Percentiles rank a stretch among this genome's conserved stretches.
Conservation (phyloP, 1,140 invertebrate species). For the Stegodyphus mimosarum region DNA sequence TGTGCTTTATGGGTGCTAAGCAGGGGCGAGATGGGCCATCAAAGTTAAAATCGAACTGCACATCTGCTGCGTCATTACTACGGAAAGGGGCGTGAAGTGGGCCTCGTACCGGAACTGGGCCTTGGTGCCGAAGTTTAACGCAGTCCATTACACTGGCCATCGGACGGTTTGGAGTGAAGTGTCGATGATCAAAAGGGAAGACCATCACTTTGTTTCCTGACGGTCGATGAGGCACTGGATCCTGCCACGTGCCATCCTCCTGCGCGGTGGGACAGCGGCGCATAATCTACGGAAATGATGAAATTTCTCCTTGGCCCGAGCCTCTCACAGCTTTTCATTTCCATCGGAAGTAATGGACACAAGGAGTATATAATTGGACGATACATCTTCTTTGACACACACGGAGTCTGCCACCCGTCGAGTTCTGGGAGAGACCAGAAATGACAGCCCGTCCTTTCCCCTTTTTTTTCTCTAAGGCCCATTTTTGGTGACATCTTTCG, state of each 20-base stretch:
- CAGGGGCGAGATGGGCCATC: neutral
- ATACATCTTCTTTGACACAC: constrained; percentile 51
- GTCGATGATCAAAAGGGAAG: constrained; percentile 4
- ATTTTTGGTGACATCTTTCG: neutral
- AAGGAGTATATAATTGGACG: constrained; percentile 53
- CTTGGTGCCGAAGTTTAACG: constrained; percentile 8
- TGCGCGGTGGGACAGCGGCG: constrained; percentile 11
- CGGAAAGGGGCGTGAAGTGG: constrained; percentile 39
- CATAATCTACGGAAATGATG: constrained; percentile 52
- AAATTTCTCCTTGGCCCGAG: constrained; percentile 27
- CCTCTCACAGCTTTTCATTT: constrained; percentile 29
- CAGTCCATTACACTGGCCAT: constrained; percentile 26
- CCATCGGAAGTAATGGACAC: constrained; percentile 45
- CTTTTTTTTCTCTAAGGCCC: neutral
- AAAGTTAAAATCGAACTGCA: neutral
- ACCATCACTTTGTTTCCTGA: constrained; percentile 45
- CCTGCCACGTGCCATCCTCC: constrained; percentile 13
- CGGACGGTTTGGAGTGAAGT: neutral
- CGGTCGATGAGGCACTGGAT: constrained; percentile 10
- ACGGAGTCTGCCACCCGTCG: constrained; percentile 22
- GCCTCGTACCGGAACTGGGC: constrained; percentile 3
- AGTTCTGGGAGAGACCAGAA: constrained; percentile 6
- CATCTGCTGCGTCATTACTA: constrained; percentile 20
- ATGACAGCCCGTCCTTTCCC: constrained; percentile 19
- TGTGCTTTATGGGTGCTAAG: neutral